Conservation (phyloP, 1,140 invertebrate genomes). For the Doryteuthis pealeii region DNA sequence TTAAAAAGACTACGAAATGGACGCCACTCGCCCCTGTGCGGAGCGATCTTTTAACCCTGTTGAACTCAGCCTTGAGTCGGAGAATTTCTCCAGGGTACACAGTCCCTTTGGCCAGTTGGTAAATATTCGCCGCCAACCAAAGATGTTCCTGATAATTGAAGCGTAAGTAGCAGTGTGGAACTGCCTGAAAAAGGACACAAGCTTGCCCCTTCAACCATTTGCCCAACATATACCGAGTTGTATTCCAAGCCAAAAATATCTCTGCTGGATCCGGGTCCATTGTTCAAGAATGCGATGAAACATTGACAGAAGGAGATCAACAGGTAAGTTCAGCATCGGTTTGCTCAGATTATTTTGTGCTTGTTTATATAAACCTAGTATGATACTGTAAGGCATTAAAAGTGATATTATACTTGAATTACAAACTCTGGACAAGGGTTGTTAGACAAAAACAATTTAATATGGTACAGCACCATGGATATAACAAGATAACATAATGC, state of each 20-base stretch:
- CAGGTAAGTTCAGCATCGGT: too few relatives aligned
- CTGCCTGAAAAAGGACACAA: not conserved
- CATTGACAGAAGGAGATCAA: not conserved
- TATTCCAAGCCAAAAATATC: not conserved
- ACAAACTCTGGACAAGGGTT: too few relatives aligned
- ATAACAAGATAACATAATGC: too few relatives aligned
- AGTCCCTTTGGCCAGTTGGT: not conserved
- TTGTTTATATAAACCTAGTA: too few relatives aligned
- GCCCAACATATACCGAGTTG: not conserved
- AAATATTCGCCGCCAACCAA: not conserved
- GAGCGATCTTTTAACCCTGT: constrained; percentile 40
- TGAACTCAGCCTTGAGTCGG: not conserved
- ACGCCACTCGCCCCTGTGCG: constrained; percentile 36
- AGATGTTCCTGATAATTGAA: not conserved
- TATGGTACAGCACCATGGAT: too few relatives aligned
- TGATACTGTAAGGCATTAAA: too few relatives aligned
- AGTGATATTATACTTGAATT: too few relatives aligned
- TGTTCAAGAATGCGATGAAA: constrained; percentile 31
- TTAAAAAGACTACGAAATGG: constrained; percentile 11
- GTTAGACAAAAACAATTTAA: too few relatives aligned
- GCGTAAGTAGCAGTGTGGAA: not conserved
- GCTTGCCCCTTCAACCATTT: not conserved
- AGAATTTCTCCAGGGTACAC: constrained; percentile 29
- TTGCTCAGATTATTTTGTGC: too few relatives aligned
- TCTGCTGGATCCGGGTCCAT: constrained; percentile 37